Evolutionary conservation across 2,113 vertebrate species (phyloP).

Genomic region (Mola mola): DNA sequence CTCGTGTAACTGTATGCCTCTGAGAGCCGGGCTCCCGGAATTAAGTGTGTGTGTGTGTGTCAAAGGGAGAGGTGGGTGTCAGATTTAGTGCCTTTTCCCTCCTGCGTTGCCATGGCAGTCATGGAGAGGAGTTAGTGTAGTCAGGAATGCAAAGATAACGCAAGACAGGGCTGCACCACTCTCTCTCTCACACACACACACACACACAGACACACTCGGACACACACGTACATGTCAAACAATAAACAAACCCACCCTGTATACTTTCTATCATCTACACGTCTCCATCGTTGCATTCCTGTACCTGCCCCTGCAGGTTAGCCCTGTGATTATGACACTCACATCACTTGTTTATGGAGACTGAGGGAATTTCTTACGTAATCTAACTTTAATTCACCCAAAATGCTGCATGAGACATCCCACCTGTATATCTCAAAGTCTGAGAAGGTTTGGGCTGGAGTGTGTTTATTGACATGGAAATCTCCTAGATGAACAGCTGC

Average conservation of each 20-base stretch:
- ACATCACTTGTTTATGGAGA: slow-evolving; percentile 42
- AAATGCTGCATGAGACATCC: slow-evolving; percentile 8
- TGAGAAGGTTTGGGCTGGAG: neutral
- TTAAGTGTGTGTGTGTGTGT: slow-evolving; percentile 45
- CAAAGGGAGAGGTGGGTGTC: slow-evolving; percentile 57
- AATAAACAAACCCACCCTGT: slow-evolving; percentile 37
- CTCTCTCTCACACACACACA: slow-evolving; percentile 20
- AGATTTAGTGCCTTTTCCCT: slow-evolving; percentile 61
- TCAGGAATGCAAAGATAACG: slow-evolving; percentile 75
- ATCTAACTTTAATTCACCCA: slow-evolving; percentile 28
- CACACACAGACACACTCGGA: slow-evolving; percentile 12
- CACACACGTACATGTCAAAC: slow-evolving; percentile 12
- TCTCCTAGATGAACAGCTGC: neutral
- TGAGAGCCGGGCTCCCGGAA: slow-evolving; percentile 66
- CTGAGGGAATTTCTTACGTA: slow-evolving; percentile 22
- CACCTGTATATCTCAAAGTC: neutral
- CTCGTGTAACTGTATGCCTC: slow-evolving; percentile 72
- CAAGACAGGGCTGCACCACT: slow-evolving; percentile 59
- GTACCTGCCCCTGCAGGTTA: slow-evolving; percentile 62
- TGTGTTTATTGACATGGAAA: neutral
- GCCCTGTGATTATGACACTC: slow-evolving; percentile 49
- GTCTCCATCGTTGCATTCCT: slow-evolving; percentile 59
- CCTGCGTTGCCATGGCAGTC: slow-evolving; percentile 67
- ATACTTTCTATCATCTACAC: slow-evolving; percentile 40
- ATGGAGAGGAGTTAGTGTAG: slow-evolving; percentile 58